A percentile compares a stretch with the other conserved stretches of the same genome.
Evolutionary conservation across 2,888 invertebrate genomes (phyloP).

Genomic region (Allophyes oxyacanthae): DNA sequence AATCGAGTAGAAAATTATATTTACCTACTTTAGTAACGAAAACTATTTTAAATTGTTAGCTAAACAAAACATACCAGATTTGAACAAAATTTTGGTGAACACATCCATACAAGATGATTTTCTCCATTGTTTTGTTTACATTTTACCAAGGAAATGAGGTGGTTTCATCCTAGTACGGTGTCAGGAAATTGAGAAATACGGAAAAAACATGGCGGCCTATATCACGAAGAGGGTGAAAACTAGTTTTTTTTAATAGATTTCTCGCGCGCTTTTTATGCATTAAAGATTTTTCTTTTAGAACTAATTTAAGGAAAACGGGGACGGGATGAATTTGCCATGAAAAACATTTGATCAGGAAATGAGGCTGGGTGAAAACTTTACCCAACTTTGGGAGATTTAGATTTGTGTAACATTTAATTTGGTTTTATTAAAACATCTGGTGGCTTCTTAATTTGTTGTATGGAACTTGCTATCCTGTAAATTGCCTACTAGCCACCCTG

Average conservation of each 20-base stretch:
- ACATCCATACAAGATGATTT: not conserved
- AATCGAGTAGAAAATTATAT: too few species aligned
- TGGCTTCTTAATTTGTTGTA: too few species aligned
- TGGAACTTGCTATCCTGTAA: too few species aligned
- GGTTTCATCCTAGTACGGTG: conserved; percentile 7
- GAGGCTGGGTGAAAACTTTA: too few species aligned
- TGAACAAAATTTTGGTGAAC: not conserved
- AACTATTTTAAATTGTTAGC: too few species aligned
- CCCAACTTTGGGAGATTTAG: too few species aligned
- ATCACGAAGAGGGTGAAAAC: conserved; percentile 22
- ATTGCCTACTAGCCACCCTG: too few species aligned
- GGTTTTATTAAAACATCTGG: too few species aligned
- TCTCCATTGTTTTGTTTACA: conserved; percentile 43
- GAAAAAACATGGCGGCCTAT: conserved; percentile 25
- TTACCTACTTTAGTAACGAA: too few species aligned
- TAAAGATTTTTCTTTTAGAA: conserved; percentile 26
- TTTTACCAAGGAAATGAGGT: conserved; percentile 32
- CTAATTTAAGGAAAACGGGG: conserved; percentile 33
- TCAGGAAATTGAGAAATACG: conserved; percentile 45
- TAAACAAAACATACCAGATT: too few species aligned
- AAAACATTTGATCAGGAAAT: too few species aligned
- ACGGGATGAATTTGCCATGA: not conserved
- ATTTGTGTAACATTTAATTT: too few species aligned
- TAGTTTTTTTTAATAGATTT: conserved; percentile 19
- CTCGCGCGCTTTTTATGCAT: conserved; percentile 10